Evolutionary conservation across 2,888 invertebrate species (phyloP), one percentile per base, ranked within the genome.

Genomic region (Petrophora chlorosata): DNA sequence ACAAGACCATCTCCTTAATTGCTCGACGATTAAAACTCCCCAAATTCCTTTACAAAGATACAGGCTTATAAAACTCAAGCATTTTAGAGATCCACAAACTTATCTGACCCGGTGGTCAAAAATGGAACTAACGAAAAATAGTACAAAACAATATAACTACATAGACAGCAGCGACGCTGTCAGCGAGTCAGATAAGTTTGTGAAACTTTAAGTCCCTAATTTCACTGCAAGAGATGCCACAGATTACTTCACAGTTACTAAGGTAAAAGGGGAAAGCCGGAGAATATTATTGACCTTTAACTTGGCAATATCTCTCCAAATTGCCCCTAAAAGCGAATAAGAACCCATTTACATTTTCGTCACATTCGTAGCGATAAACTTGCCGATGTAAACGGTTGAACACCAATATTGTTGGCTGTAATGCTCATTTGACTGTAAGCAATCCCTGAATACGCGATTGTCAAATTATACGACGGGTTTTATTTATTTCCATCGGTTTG

Each of bases 361-460:
- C 79, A 79, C 79, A 82, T 82, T 81, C 76, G 75, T 73, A 73
- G 73, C 73, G 70, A 79, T 82, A 84, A 82, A 83, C 70, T 67
- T 73, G 71, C 62, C 69, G 62, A 74, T 79, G 75, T 80, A 75
- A 81, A 79, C 69, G 74, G 69, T 73, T 72, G 63, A 69, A 73
- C 71, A 72, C 73, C 72, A 70, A 74, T 82, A 78, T 70, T 63
- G 67, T 68, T 59, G 66, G 77, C 76, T 72, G 76, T 83, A 82
- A 83, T 79, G 68, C 72, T 75, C 72, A 74, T 78, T 83, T 75
- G 67, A 74, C 67, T 64, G 67, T 65, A 63, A 67, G 61, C 61
- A 50, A 70, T 69, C 73, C 63, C 65, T 65, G 70, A 73, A 70
- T 68, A 65, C 63, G 67, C 65, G 65, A 66, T 67, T 71, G 67